Base-by-base conservation (phyloP, 53 echinoderm and acorn worm species). In the Glandiceps talaboti region DNA sequence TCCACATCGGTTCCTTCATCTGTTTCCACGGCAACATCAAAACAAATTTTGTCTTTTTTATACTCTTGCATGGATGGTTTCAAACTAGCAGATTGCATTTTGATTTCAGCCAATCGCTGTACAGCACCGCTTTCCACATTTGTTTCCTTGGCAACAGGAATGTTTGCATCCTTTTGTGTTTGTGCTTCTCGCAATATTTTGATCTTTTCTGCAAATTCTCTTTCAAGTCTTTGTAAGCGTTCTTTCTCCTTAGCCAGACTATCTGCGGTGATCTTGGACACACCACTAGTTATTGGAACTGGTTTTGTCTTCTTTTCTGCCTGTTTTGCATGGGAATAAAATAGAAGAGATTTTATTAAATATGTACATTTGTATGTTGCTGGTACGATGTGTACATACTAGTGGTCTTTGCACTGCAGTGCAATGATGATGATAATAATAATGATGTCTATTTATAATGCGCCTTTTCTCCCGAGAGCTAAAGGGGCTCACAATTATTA, bases 41-140 rank as follows among this genome's bases (percentile, higher is more conserved):
- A 79, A 25, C 76, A 83, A 31, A 99, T 99, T 76, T 94, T 94
- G 77, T 99, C 99, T 74, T 88, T 99, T 30, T 82, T 31, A 77
- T 89, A 94, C 30, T 93, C 79, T 76, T 94, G 89, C 26, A 80
- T 83, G 20, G 99, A 89, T 0, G 99, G 99, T 77, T 91, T 92
- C 27, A 82, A 28, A 74, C 85, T 89, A 12, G 85, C 72, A 20
- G 85, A 79, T 27, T 79, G 64, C 10, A 81, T 74, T 28, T 73
- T 78, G 1, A 33, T 75, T 20, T 45, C 64, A 45, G 64, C 64
- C 20, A 45, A 45, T 12, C 64, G 64, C 64, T 45, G 64, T 12
- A 45, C 6, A 45, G 64, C 64, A 45, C 64, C 64, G 20, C 20
- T 45, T 6, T 45, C 20, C 20, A 20, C 20, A 28, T 75, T 87